phyloP scores from a whole-genome alignment of 2,797 vertebrate genomes.

The Poecilia wingei region DNA sequence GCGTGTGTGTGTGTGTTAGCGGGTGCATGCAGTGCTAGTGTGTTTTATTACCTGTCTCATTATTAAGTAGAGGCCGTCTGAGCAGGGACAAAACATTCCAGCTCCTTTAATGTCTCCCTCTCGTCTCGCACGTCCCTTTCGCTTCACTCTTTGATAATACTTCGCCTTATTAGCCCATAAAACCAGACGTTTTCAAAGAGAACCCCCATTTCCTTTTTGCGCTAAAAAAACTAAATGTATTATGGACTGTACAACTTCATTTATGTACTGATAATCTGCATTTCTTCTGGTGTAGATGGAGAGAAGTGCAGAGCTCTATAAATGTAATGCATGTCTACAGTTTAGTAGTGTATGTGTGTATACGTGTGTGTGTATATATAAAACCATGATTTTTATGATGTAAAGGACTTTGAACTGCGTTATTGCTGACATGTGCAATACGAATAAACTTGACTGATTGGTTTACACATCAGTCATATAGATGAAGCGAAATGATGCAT shows the following conservation, averaged over 20 bases:
- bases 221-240: conserved; percentile 16
- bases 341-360: no score
- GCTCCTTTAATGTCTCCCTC: conserved; percentile 80
- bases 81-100: conserved; percentile 81
- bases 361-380: no score
- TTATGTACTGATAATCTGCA: background rate
- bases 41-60: conserved; percentile 84
- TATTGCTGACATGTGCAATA: no score
- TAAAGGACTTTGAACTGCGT: no score
- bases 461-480: no score
- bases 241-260: background rate
- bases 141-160: conserved; percentile 78
- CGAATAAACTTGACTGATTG: no score
- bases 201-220: conserved; percentile 42
- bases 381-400: no score
- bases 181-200: conserved; percentile 64
- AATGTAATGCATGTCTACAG: background rate
- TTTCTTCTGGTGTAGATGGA: background rate
- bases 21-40: conserved; percentile 53
- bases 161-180: conserved; percentile 79
- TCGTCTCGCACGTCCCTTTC: conserved; percentile 63
- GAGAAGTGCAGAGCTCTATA: background rate
- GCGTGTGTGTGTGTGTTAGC: conserved; percentile 43
- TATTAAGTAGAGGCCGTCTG: conserved; percentile 77
- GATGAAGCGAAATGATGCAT: background rate